Evolutionary conservation across 1,140 invertebrate species (phyloP), one percentile per base, ranked within the genome.

Genomic region (Calliphora vicina): DNA sequence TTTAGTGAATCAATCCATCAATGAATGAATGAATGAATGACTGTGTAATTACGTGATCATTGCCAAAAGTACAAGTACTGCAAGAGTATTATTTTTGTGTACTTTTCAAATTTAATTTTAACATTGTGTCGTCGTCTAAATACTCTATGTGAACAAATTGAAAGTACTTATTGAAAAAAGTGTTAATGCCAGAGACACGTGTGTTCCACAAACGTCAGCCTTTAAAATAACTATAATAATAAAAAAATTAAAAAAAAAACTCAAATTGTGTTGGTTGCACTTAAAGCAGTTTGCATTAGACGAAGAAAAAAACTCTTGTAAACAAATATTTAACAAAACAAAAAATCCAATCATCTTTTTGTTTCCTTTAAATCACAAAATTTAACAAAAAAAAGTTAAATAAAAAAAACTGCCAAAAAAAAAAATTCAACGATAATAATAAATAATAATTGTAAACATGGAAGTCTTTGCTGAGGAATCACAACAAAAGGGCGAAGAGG

Each of bases 391-490:
- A 76, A 76, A 78, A 73, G 3, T 8, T 20, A 76, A 20, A 35
- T 6, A 76, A 76, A 29, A 74, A 43, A 35, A 23, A 45, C 1
- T 12, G 43, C 20, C 3, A 76, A 76, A 25, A 67, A 82, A 27
- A 50, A 71, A 23, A 78, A 67, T 17, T 43, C 12, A 71, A 27
- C 20, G 26, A 27, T 35, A 83, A 83, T 17, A 80, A 50, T 50
- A 43, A 42, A 23, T 67, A 80, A 67, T 43, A 10, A 80, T 57
- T 20, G 50, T 35, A 78, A 82, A n/a, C 57, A 84, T 84, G 83
- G 83, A 84, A 82, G 83, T 84, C 8, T 84, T 76, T 74, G 73
- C 83, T 20, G 83, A 78, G 42, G 83, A 81, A 27, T n/a, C 80
- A 27, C 67, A 42, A 80, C 78, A 50, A 45, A 78, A 82, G 27